A percentile compares a stretch with the other conserved stretches of the same genome.
Evolutionary conservation across 1,140 invertebrate genomes (phyloP).

Genomic region (Ectropis grisescens): DNA sequence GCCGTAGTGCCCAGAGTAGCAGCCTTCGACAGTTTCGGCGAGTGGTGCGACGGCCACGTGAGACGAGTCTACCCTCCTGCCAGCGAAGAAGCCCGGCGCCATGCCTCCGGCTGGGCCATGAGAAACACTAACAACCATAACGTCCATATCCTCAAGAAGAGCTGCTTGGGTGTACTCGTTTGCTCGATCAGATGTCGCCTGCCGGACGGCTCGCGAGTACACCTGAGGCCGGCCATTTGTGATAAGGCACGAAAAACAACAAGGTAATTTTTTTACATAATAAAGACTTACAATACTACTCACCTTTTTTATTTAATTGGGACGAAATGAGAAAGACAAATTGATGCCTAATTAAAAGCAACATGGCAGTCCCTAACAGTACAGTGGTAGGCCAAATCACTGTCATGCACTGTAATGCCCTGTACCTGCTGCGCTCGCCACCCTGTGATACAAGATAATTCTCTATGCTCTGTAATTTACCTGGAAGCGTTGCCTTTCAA

Average conservation of each 20-base stretch:
- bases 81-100: slow-evolving; percentile 92
- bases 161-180: slow-evolving; percentile 94
- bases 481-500: too few species aligned
- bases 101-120: slow-evolving; percentile 98
- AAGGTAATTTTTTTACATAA: slow-evolving; percentile 72
- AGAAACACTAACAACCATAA: slow-evolving; percentile 99
- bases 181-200: slow-evolving; percentile 88
- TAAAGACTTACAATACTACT: slow-evolving; percentile 1
- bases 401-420: too few species aligned
- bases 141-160: slow-evolving; percentile 97
- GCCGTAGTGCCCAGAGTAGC: slow-evolving; percentile 86
- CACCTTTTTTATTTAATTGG: neutral
- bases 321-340: too few species aligned
- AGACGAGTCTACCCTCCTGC: slow-evolving; percentile 87
- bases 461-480: too few species aligned
- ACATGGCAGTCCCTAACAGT: too few species aligned
- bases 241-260: slow-evolving; percentile 98
- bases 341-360: too few species aligned
- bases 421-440: too few species aligned
- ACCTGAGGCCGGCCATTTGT: slow-evolving; percentile 95
- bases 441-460: too few species aligned
- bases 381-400: too few species aligned
- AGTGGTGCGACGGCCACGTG: slow-evolving; percentile 97
- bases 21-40: slow-evolving; percentile 88
- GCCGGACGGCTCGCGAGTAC: slow-evolving; percentile 86